Base-by-base conservation (phyloP, 2,113 vertebrate genomes). In the Micronycteris hirsuta region DNA sequence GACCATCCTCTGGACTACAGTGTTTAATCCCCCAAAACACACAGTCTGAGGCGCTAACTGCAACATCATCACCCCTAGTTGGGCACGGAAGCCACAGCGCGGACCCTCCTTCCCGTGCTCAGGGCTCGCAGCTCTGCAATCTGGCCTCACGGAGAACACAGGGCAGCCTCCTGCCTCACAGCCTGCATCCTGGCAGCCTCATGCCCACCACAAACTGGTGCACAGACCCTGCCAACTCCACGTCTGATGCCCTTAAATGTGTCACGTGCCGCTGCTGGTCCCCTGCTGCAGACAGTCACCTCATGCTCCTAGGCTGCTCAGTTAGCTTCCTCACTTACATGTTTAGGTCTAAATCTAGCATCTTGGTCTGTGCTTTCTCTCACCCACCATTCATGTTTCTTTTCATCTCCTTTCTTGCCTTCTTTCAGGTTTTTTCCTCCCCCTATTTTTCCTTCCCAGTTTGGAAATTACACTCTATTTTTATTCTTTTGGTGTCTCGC, bases 1-100 rank as follows among this genome's bases (percentile, higher is more conserved):
- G 15, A 52, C 26, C 26, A 12, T 3, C 22, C 67, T 74, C 33
- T 1, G 14, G 47, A 10, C 13, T 3, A 45, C 9, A 22, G 6
- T 33, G 56, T 38, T 31, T 28, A 7, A 7, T 2, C 56, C 43
- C 6, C 4, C 8, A 58, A 54, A 38, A 70, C 52, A 38, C 5
- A 0, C 7, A 22, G 47, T 0, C 14, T 19, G 3, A 13, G 10
- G 28, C 0, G 20, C 58, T 0, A 1, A 2, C 22, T 8, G 26
- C n/a, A 31, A 0, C 2, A 9, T 9, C 1, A 9, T 4, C 1
- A 8, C 17, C 33, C 61, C 68, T 3, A 13, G 16, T 3, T 1
- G 0, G 47, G 7, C 0, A 0, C 33, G 14, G n/a, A 41, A 45
- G 38, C 67, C 10, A 1, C 1, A 16, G 43, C n/a, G 7, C 16